Conservation (phyloP, 1,140 invertebrate species). For the Eufriesea mexicana region DNA sequence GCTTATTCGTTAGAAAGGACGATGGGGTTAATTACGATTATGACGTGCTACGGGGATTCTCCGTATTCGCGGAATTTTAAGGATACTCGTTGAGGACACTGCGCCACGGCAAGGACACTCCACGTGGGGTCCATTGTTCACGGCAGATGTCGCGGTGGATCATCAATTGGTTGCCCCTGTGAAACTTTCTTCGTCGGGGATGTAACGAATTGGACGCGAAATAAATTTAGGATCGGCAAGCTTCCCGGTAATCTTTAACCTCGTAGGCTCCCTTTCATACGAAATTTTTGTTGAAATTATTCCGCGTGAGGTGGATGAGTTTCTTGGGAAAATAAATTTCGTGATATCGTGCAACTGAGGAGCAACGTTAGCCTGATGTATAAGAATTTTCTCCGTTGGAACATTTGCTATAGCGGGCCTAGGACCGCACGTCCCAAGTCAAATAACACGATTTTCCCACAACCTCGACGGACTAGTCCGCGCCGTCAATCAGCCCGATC, state of each 20-base stretch:
- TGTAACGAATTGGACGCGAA: neutral
- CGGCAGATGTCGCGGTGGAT: neutral
- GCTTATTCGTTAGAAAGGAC: slow-evolving; percentile 62
- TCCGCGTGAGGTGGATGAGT: too few relatives aligned
- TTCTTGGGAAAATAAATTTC: too few relatives aligned
- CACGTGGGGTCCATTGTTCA: slow-evolving; percentile 4
- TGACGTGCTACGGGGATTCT: slow-evolving; percentile 20
- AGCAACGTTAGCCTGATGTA: too few relatives aligned
- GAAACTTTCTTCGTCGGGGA: neutral
- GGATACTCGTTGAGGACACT: slow-evolving; percentile 35
- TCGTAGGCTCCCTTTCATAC: too few relatives aligned
- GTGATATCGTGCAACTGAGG: too few relatives aligned
- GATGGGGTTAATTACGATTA: slow-evolving; percentile 52
- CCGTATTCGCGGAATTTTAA: slow-evolving; percentile 39
- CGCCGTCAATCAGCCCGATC: slow-evolving; percentile 12
- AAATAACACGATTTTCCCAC: slow-evolving; percentile 29
- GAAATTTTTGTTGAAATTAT: too few relatives aligned
- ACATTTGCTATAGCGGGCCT: too few relatives aligned
- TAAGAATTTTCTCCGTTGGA: too few relatives aligned
- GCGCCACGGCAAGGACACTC: slow-evolving; percentile 4
- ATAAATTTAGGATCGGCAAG: neutral
- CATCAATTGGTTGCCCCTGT: slow-evolving; percentile 2
- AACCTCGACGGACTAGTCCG: neutral
- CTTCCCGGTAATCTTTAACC: neutral
- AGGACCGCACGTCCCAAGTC: too few relatives aligned